These are phyloP conservation scores for Lasioglossum marginatum DNA, from an alignment of 2,888 invertebrate genomes.

Conservation along the genomic window DNA sequence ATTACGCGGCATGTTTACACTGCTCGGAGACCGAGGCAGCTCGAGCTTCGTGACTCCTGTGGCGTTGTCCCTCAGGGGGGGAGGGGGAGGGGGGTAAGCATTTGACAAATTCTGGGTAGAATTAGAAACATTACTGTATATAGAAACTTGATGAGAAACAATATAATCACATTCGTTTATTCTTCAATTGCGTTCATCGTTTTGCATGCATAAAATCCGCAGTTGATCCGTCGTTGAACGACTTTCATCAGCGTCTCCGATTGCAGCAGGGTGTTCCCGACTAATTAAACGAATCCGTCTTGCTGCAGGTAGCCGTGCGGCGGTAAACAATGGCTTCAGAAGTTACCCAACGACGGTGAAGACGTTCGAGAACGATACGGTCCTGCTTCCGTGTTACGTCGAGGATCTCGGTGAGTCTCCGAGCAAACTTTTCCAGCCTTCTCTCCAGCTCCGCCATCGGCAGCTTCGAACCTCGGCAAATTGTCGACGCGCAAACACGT, in stretches of 20 bases:
- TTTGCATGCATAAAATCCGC: not conserved
- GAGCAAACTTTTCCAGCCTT: not conserved
- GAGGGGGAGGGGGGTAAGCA: too few relatives aligned
- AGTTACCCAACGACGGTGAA: slow-evolving; percentile 92
- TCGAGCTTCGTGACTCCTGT: too few relatives aligned
- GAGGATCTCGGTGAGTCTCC: slow-evolving; percentile 87
- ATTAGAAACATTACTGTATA: too few relatives aligned
- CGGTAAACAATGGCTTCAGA: slow-evolving; percentile 87
- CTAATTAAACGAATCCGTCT: not conserved
- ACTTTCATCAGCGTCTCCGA: not conserved
- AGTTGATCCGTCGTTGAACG: not conserved
- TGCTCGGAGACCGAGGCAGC: too few relatives aligned
- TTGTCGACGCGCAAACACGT: not conserved
- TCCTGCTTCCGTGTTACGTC: slow-evolving; percentile 91
- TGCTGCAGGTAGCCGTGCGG: slow-evolving; percentile 44
- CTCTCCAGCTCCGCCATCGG: not conserved
- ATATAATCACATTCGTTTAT: not conserved
- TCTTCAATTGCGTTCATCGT: not conserved
- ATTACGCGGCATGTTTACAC: too few relatives aligned
- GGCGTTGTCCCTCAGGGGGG: too few relatives aligned
- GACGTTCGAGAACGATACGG: slow-evolving; percentile 91
- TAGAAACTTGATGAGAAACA: not conserved
- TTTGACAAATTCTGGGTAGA: too few relatives aligned
- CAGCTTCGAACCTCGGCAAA: not conserved
- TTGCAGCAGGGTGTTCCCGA: not conserved